These are phyloP conservation scores for Napeogenes sylphis DNA, from an alignment of 2,888 invertebrate genomes.

Conservation along the genomic window DNA sequence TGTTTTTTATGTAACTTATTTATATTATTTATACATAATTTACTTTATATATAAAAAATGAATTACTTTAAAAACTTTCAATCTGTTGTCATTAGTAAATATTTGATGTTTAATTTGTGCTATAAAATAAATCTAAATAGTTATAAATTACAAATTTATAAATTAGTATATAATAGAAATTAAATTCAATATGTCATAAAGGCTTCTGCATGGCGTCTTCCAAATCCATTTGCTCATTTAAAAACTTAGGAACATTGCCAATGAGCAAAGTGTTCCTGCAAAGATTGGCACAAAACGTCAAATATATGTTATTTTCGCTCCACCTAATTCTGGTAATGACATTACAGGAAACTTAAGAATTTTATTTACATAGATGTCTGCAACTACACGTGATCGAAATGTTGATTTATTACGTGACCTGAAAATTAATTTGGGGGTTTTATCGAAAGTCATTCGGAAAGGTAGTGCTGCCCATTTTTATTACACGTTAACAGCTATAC, in stretches of 20 bases:
- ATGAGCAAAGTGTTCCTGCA: slow-evolving; percentile 14
- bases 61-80: no score
- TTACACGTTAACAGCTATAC: background rate
- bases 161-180: no score
- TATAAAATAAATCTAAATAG: no score
- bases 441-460: slow-evolving; percentile 43
- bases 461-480: slow-evolving; percentile 8
- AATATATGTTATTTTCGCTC: slow-evolving; percentile 41
- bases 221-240: background rate
- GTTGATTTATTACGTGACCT: slow-evolving; percentile 40
- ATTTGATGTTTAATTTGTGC: no score
- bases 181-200: no score
- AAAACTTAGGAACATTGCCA: slow-evolving; percentile 14
- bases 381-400: slow-evolving; percentile 47
- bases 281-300: slow-evolving; percentile 24
- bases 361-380: slow-evolving; percentile 40
- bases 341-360: slow-evolving; percentile 17
- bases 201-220: no score
- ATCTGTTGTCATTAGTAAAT: no score
- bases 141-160: no score
- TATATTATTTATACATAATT: no score
- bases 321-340: slow-evolving; percentile 42
- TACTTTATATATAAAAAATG: no score
- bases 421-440: slow-evolving; percentile 41
- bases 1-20: no score